Percentiles rank a stretch among this genome's conserved stretches.
These are phyloP conservation scores for Trachemys scripta DNA, from an alignment of 2,113 vertebrate species.

Conservation along the genomic window DNA sequence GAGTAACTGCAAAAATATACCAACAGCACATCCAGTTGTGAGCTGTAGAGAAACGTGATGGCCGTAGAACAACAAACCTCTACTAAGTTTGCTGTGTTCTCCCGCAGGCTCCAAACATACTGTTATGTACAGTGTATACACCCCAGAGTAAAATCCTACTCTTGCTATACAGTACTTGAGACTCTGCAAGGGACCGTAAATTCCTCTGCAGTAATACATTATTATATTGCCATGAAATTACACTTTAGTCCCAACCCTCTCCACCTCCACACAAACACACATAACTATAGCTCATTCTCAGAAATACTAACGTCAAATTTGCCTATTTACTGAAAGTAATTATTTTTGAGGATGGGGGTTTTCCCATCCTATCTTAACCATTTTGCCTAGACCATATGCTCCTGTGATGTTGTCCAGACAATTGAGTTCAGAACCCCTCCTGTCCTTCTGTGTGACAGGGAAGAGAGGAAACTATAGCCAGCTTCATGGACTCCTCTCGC, in stretches of 20 bases:
- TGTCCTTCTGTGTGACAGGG: neutral
- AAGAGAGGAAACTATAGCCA: neutral
- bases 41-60: accelerated
- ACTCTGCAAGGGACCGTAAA: no score
- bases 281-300: neutral
- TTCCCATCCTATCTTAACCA: no score
- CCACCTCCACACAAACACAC: neutral
- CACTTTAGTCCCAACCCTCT: neutral
- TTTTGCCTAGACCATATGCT: no score
- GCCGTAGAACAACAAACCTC: neutral
- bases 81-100: neutral
- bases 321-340: accelerated
- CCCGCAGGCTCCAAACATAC: accelerated
- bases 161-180: neutral
- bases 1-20: neutral
- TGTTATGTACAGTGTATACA: accelerated
- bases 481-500: neutral
- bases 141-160: neutral
- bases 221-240: neutral
- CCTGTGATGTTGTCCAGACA: no score
- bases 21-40: accelerated
- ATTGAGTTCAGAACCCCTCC: no score
- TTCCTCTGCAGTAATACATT: neutral
- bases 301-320: neutral
- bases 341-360: neutral